These are phyloP conservation scores for Fulmarus glacialis DNA, from an alignment of 2,113 vertebrate species.

Conservation along the genomic window DNA sequence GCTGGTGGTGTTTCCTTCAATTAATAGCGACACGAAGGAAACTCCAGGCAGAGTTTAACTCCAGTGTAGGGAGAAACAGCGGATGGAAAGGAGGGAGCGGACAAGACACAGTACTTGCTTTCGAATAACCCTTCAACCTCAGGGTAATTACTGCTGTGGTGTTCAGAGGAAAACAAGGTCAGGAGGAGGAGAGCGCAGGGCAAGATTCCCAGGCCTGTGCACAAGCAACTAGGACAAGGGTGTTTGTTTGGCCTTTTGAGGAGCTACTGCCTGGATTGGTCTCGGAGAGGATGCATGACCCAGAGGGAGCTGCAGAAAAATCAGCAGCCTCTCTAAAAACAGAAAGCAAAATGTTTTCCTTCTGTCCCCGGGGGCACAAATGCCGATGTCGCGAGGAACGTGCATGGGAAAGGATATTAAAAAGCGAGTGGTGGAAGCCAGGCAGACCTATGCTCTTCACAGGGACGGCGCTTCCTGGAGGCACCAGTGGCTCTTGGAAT, in stretches of 20 bases:
- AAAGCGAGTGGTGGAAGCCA: background rate
- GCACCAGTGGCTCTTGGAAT: background rate
- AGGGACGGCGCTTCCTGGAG: background rate
- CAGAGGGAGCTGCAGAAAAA: constrained; percentile 26
- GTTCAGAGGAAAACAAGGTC: constrained; percentile 37
- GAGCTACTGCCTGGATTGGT: background rate
- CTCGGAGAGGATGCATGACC: background rate
- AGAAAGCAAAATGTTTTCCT: constrained; percentile 37
- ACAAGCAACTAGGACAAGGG: constrained; percentile 42
- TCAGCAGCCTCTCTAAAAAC: constrained; percentile 30
- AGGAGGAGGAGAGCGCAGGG: background rate
- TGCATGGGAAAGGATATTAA: constrained; percentile 43
- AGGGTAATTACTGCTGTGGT: constrained; percentile 53
- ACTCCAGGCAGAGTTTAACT: background rate
- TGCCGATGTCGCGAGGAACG: background rate
- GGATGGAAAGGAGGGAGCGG: background rate
- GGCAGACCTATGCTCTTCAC: background rate
- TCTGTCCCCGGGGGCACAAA: constrained; percentile 1
- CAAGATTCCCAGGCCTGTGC: constrained; percentile 42
- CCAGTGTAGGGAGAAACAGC: background rate
- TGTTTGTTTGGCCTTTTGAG: background rate
- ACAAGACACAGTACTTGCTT: constrained; percentile 22
- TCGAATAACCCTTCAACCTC: constrained; percentile 54
- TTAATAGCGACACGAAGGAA: background rate
- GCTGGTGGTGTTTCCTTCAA: background rate